These are phyloP conservation scores for Tetranychus piercei DNA, from an alignment of 2,888 invertebrate species.

Conservation along the genomic window DNA sequence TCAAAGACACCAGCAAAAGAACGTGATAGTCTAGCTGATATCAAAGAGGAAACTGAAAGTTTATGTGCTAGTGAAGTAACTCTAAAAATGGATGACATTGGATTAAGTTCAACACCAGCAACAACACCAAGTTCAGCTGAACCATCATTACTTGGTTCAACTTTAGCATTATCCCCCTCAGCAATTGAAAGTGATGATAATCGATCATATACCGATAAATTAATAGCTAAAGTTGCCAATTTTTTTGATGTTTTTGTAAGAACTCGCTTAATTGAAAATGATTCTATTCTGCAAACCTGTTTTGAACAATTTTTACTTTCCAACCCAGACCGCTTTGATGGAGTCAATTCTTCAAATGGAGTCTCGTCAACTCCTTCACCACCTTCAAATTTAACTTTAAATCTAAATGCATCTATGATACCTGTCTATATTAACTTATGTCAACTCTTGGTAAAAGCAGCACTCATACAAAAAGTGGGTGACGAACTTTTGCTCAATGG, in stretches of 20 bases:
- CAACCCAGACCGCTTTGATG: neutral
- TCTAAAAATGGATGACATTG: neutral
- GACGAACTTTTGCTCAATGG: neutral
- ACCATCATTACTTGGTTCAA: neutral
- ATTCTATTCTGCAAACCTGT: neutral
- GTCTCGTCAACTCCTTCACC: neutral
- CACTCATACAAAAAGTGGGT: neutral
- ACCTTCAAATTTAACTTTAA: neutral
- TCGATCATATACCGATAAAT: neutral
- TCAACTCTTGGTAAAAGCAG: conserved; percentile 16
- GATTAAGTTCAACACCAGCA: neutral
- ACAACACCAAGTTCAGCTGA: neutral
- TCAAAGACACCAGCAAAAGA: neutral
- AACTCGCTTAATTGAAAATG: conserved; percentile 14
- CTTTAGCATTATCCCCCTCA: too few relatives aligned
- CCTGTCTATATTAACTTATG: conserved; percentile 13
- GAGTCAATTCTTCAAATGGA: neutral
- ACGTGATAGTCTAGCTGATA: conserved; percentile 3
- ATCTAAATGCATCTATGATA: conserved; percentile 11
- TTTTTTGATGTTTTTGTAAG: conserved; percentile 18
- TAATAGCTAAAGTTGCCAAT: conserved; percentile 10
- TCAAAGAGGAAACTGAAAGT: conserved; percentile 17
- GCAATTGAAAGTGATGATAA: neutral
- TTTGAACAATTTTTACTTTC: neutral
- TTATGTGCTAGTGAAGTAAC: neutral